Conservation (phyloP, 2,888 invertebrate species). For the Siphlonurus alternatus region DNA sequence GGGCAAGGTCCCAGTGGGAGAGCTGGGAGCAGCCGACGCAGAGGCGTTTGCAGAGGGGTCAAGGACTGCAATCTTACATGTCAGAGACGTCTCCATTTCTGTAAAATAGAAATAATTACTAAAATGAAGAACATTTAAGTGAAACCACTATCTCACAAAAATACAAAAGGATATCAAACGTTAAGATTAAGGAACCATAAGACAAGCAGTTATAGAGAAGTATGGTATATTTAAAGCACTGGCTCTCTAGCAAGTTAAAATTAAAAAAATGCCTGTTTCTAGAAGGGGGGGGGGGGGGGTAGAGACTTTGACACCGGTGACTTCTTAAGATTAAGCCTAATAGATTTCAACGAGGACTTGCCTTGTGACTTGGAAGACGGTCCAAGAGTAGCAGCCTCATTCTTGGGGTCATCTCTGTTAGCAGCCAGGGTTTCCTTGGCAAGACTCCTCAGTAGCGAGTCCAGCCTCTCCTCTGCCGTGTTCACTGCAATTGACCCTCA, state of each 20-base stretch:
- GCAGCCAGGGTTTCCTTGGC: conserved; percentile 38
- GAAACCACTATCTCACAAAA: not conserved
- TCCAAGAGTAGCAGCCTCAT: conserved; percentile 34
- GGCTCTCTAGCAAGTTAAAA: too few relatives aligned
- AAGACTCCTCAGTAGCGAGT: conserved; percentile 58
- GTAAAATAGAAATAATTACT: too few relatives aligned
- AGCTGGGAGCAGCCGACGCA: conserved; percentile 5
- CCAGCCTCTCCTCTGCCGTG: conserved; percentile 40
- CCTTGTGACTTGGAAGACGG: conserved; percentile 30
- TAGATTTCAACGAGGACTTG: conserved; percentile 13
- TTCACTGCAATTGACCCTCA: conserved; percentile 8
- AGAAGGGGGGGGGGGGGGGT: too few relatives aligned
- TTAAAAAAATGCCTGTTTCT: too few relatives aligned
- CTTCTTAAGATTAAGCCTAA: not conserved
- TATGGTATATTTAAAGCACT: too few relatives aligned
- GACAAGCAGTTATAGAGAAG: too few relatives aligned
- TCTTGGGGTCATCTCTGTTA: conserved; percentile 31
- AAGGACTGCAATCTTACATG: conserved; percentile 11
- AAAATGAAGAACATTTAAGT: too few relatives aligned
- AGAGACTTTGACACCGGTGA: too few relatives aligned
- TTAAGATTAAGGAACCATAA: too few relatives aligned
- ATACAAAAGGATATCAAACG: too few relatives aligned
- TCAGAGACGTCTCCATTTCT: conserved; percentile 7
- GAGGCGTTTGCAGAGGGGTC: conserved; percentile 4
- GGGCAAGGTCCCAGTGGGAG: conserved; percentile 4